phyloP scores from a whole-genome alignment of 1,140 invertebrate species.

The Andrena cerasifolii region DNA sequence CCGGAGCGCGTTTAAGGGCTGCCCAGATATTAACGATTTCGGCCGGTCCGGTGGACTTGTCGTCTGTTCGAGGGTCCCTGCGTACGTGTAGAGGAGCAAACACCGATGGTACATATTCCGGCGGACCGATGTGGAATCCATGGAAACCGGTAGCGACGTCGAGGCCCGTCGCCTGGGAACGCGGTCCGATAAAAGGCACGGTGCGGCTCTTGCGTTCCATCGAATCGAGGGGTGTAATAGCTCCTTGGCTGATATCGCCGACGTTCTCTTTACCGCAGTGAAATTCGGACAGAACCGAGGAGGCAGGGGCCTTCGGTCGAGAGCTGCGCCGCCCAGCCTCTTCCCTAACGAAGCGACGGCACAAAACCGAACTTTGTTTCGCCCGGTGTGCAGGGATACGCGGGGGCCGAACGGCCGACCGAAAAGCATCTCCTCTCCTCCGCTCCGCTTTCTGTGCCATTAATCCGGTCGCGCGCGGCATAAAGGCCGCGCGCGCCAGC shows the following conservation, averaged over 20 bases:
- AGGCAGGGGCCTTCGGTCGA: background rate
- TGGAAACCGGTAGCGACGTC: too few species aligned
- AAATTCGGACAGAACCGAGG: background rate
- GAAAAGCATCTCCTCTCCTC: constrained; percentile 28
- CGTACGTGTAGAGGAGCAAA: too few species aligned
- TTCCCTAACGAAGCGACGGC: background rate
- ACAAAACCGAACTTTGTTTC: constrained; percentile 35
- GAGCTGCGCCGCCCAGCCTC: background rate
- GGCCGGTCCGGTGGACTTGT: too few species aligned
- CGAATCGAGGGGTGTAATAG: too few species aligned
- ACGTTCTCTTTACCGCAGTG: background rate
- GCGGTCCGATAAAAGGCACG: background rate
- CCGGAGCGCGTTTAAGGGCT: too few species aligned
- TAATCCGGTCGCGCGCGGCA: constrained; percentile 31
- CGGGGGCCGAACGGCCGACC: constrained; percentile 16
- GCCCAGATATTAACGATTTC: too few species aligned
- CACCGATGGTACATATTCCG: too few species aligned
- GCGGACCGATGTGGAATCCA: too few species aligned
- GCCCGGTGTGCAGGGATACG: background rate
- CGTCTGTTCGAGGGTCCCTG: too few species aligned
- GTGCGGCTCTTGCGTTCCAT: background rate
- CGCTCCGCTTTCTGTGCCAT: constrained; percentile 31
- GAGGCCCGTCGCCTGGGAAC: background rate
- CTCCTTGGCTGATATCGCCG: background rate
- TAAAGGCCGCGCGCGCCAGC: constrained; percentile 15